Conservation (phyloP, 2,113 vertebrate species). For the Podilymbus podiceps region DNA sequence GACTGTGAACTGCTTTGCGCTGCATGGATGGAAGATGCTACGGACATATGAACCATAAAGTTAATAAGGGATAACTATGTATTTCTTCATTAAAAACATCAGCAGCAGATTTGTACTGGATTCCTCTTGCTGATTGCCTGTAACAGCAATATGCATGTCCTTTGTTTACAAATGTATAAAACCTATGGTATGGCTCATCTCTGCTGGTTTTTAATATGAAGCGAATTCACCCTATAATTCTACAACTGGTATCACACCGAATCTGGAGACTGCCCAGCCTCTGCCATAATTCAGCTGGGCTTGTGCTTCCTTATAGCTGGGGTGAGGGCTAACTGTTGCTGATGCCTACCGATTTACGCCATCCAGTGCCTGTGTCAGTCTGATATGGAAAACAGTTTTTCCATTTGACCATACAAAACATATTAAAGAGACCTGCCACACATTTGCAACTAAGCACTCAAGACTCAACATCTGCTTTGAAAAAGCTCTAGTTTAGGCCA, state of each 20-base stretch:
- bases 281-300: neutral
- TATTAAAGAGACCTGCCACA: neutral
- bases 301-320: neutral
- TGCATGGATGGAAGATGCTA: neutral
- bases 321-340: neutral
- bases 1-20: neutral
- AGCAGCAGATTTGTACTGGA: neutral
- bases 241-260: neutral
- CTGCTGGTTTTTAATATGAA: neutral
- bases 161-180: neutral
- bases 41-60: fast-evolving
- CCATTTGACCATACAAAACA: neutral
- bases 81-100: neutral
- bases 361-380: neutral
- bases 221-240: neutral
- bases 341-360: neutral
- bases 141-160: neutral
- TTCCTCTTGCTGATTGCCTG: neutral
- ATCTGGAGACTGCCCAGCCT: neutral
- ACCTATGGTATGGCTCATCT: neutral
- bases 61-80: neutral
- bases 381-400: neutral
- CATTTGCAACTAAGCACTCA: neutral
- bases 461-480: neutral
- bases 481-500: neutral